Conservation (phyloP, 2,888 invertebrate species). For the Achlya flavicornis region DNA sequence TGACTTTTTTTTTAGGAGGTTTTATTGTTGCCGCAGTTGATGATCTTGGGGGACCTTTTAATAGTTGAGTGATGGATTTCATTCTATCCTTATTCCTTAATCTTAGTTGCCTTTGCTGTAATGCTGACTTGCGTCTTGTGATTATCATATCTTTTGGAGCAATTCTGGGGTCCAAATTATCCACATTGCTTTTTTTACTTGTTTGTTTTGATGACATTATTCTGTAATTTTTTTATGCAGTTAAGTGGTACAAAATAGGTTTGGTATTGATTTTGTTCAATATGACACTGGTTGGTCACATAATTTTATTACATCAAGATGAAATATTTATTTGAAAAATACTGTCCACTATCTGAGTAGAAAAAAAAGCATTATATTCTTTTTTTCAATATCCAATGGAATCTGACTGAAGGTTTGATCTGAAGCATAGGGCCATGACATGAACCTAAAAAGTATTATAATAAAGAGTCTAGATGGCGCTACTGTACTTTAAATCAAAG, state of each 20-base stretch:
- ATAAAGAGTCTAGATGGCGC: constrained; percentile 16
- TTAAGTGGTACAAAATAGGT: constrained; percentile 15
- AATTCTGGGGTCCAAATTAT: constrained; percentile 26
- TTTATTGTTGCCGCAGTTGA: constrained; percentile 17
- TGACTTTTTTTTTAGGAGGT: constrained; percentile 25
- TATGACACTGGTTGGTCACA: background rate
- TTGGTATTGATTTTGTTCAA: background rate
- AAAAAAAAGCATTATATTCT: background rate
- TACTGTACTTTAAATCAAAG: background rate
- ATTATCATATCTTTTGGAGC: constrained; percentile 47
- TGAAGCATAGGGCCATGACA: background rate
- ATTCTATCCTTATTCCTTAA: constrained; percentile 29
- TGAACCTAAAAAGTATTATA: background rate
- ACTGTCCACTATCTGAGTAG: background rate
- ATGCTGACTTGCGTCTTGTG: constrained; percentile 53
- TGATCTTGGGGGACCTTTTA: constrained; percentile 30
- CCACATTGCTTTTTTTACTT: constrained; percentile 18
- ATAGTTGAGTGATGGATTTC: constrained; percentile 27
- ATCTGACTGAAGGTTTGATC: background rate
- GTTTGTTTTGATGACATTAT: constrained; percentile 34
- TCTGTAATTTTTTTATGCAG: constrained; percentile 14
- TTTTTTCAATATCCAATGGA: background rate
- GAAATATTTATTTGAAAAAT: background rate
- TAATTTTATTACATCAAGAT: background rate
- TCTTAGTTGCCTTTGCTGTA: constrained; percentile 40